phyloP scores from a whole-genome alignment of 2,113 vertebrate genomes.

The Ammodytes dubius region DNA sequence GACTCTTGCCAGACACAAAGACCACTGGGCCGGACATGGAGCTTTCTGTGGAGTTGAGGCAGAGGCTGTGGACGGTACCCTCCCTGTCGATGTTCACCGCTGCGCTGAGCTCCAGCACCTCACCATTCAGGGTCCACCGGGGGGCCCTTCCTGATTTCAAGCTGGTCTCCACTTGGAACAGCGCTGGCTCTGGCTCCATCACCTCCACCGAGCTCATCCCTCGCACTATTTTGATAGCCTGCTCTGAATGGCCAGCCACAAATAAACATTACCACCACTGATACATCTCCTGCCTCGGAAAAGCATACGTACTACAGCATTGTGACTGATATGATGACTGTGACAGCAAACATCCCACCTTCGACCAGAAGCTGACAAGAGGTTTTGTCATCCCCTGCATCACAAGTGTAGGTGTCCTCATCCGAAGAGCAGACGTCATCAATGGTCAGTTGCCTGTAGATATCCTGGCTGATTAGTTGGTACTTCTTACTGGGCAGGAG shows the following conservation, averaged over 20 bases:
- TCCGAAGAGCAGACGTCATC: constrained; percentile 88
- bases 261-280: constrained; percentile 41
- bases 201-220: constrained; percentile 90
- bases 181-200: constrained; percentile 89
- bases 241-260: constrained; percentile 85
- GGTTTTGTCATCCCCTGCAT: constrained; percentile 91
- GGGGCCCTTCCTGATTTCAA: constrained; percentile 90
- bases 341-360: constrained; percentile 82
- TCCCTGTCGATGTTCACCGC: constrained; percentile 87
- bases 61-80: constrained; percentile 89
- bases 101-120: constrained; percentile 82
- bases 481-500: constrained; percentile 86
- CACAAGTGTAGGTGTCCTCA: constrained; percentile 93
- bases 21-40: constrained; percentile 92
- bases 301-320: background rate
- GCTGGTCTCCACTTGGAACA: constrained; percentile 92
- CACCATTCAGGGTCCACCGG: constrained; percentile 90
- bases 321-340: background rate
- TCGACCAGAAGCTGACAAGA: constrained; percentile 94
- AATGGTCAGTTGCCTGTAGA: constrained; percentile 94
- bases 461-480: constrained; percentile 89
- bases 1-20: constrained; percentile 94
- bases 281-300: background rate
- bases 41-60: constrained; percentile 87
- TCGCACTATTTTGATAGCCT: constrained; percentile 91